Base-by-base conservation (phyloP, 2,888 invertebrate genomes). In the Aproaerema taeniolella region DNA sequence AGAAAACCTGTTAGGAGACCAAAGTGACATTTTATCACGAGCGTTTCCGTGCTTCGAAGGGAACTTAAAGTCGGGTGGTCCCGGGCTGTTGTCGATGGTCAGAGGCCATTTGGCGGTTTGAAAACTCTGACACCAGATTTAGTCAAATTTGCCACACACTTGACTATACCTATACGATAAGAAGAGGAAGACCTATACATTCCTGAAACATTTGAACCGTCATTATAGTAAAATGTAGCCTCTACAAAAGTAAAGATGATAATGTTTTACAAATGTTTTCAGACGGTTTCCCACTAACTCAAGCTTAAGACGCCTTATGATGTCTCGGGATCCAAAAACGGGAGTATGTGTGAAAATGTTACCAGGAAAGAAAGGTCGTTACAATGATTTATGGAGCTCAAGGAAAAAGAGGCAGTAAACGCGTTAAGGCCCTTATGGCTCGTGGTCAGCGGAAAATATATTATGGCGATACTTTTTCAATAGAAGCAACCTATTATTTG, bases 311-410 rank as follows among this genome's bases (percentile, higher is more conserved):
- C 35, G 9, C 14, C 12, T 30, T n/a, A 5, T 9, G 26, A 26
- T 12, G 26, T n/a, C 25, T 26, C 31, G 32, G 53, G 52, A 53
- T 52, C 45, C 32, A 43, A 47, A 53, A 47, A 55, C 67, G 68
- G n/a, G 69, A 68, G 57, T 76, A 75, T 67, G 75, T 70, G 79
- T 67, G 72, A 78, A 79, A 76, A 71, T 61, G 58, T 63, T 63
- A 55, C 56, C 58, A 53, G 56, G 60, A 72, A 67, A 62, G 59
- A 58, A 60, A 52, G 60, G 67, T 80, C 77, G 78, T 80, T 75
- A 76, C 64, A 65, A 77, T 80, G 81, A 81, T 82, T 80, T 80
- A 83, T 76, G 68, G 55, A 37, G 54, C 44, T 49, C 43, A 52
- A 59, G 59, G 65, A 75, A 77, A 74, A 75, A 75, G 64, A 70